Evolutionary conservation across 2,888 invertebrate species (phyloP), one percentile per base, ranked within the genome.

Genomic region (Pyrrhia umbra): DNA sequence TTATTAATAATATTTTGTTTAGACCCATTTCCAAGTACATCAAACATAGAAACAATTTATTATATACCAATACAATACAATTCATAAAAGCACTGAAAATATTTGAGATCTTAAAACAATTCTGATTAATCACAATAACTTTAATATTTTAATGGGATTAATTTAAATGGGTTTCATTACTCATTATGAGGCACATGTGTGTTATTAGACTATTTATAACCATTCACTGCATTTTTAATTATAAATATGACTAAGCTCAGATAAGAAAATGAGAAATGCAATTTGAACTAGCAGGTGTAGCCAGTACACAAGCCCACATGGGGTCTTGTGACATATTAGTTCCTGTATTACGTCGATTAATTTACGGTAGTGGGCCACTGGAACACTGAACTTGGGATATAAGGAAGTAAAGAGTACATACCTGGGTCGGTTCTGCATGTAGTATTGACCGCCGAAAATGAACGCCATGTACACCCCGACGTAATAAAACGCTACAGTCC

Each of bases 401-500:
- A 66, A 49, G 52, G 49, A 59, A 73, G 20, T 34, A 45, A 6
- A n/a, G 62, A 15, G 45, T 62, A 70, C 95, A 93, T 86, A 96
- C 94, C 98, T 97, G 70, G 98, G 97, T 81, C 99, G 96, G 86
- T 96, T 97, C 89, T 98, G 97, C 99, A 99, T 99, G 88, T 97
- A 97, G 86, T 97, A 97, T 90, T 98, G 98, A 47, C 98, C 98
- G 73, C 97, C 97, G 92, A 99, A 99, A 85, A 99, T 98, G 72
- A 98, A 96, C 72, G 98, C 96, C 97, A 99, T 98, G 91, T 99
- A 99, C 77, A 97, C 95, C 75, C 98, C 98, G 75, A 97, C 95
- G 88, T 97, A 97, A 86, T 98, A 98, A 93, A 99, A 98, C 59
- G 98, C 98, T 88, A 97, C 96, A 62, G 98, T 98, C 99, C 99